Base-by-base conservation (phyloP, 2,113 vertebrate genomes). In the Ochotona curzoniae region DNA sequence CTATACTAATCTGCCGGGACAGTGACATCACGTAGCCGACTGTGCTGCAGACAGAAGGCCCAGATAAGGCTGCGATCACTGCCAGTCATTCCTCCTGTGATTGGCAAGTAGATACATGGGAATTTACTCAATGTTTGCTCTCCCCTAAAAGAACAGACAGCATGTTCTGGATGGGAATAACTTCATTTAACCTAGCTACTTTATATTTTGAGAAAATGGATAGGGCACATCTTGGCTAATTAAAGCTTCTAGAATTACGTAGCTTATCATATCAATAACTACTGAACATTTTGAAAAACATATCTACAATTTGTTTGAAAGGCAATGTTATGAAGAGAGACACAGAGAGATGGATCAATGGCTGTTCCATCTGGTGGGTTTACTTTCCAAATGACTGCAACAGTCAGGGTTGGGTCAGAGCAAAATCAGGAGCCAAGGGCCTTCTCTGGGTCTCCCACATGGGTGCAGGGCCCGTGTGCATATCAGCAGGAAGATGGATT, bases 21-120 rank as follows among this genome's bases (percentile, higher is more conserved):
- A n/a, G 97, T 98, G 98, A 98, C 98, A 98, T 98, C 98, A 98
- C 97, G 98, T 98, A 98, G 98, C 97, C 97, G 98, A 98, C 98
- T 94, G 96, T 93, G 97, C 92, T 90, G 74, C 96, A 97, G 98
- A 97, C 97, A 97, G 96, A 95, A 97, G 97, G 93, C 83, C 80
- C 95, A 97, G 98, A 98, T 98, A 98, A 98, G 97, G 85, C 97
- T 93, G 63, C 97, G 91, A 44, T 97, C 97, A 47, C 94, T 97
- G 98, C 97, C 98, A 98, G 49, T 98, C 98, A 98, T 83, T 97
- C 97, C 96, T 64, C 94, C 90, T 93, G 83, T 98, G 98, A 98
- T 97, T 98, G 98, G 94, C 98, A 98, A 96, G 96, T 94, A 97
- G 98, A 97, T 98, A 97, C 98, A 97, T 95, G 96, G 94, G 96